A percentile compares a stretch with the other conserved stretches of the same genome.
Evolutionary conservation across 30 jellyfish, hydroid and myxozoan species (phyloP).

Genomic region (Mastigias papua): DNA sequence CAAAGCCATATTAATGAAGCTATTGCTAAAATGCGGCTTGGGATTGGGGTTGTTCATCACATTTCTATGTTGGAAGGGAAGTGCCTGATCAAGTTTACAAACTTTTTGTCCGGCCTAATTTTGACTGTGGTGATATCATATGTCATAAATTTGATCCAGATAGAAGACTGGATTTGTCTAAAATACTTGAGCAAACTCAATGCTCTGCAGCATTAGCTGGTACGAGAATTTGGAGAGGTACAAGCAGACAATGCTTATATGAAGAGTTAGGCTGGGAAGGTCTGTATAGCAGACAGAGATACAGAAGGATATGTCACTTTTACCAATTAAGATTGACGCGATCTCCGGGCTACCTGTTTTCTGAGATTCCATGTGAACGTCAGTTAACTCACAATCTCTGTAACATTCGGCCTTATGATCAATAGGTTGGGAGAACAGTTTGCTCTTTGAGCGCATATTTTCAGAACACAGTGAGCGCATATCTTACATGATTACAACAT

Average conservation of each 20-base stretch:
- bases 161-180: neutral
- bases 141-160: conserved; percentile 24
- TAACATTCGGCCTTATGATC: too few relatives aligned
- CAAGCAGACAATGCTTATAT: conserved; percentile 15
- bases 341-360: conserved; percentile 14
- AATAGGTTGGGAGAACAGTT: too few relatives aligned
- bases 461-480: too few relatives aligned
- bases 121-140: conserved; percentile 24
- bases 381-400: too few relatives aligned
- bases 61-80: conserved; percentile 1
- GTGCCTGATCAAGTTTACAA: neutral
- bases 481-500: too few relatives aligned
- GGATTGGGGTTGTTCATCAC: conserved; percentile 1
- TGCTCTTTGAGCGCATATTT: too few relatives aligned
- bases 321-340: neutral
- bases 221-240: neutral
- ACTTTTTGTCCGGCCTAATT: neutral
- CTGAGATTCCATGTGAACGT: conserved; percentile 16
- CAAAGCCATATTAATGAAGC: conserved; percentile 19
- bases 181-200: neutral
- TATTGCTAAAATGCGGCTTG: conserved; percentile 13
- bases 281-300: conserved; percentile 23
- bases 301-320: conserved; percentile 26
- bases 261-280: conserved; percentile 37
- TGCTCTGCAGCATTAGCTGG: neutral